Evolutionary conservation across 2,113 vertebrate species (phyloP).

Genomic region (Anser brachyrhynchus): DNA sequence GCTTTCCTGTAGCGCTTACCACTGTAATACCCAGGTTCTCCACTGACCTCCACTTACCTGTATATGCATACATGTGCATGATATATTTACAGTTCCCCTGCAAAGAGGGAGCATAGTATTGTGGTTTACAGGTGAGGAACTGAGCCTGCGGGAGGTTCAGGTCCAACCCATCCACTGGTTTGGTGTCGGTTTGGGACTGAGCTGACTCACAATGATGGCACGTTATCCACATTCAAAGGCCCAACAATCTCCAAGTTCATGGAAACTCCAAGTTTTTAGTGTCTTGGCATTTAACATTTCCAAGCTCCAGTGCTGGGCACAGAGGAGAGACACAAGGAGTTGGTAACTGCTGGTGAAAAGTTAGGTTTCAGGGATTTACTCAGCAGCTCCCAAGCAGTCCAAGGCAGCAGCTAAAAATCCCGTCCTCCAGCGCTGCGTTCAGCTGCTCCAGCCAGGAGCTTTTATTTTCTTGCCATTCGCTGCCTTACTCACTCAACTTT

Average conservation of each 20-base stretch:
- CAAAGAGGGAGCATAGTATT: background rate
- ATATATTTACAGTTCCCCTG: background rate
- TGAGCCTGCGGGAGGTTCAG: background rate
- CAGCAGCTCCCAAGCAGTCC: background rate
- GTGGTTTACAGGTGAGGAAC: background rate
- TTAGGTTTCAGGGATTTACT: background rate
- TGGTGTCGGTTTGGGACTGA: background rate
- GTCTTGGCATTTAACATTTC: background rate
- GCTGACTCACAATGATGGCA: background rate
- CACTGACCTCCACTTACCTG: background rate
- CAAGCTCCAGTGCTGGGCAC: background rate
- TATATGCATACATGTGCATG: background rate
- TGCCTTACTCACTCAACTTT: background rate
- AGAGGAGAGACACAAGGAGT: background rate
- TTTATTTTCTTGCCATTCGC: background rate
- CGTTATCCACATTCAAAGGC: background rate
- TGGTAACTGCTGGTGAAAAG: background rate
- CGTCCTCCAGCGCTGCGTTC: background rate
- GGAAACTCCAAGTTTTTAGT: background rate
- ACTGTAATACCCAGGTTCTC: background rate
- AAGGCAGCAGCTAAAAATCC: background rate
- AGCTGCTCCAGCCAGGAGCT: background rate
- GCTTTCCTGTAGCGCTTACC: background rate
- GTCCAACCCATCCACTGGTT: background rate
- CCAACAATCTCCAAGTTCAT: rapidly evolving